phyloP scores from a whole-genome alignment of 2,113 vertebrate genomes.

The Xiphias gladius region DNA sequence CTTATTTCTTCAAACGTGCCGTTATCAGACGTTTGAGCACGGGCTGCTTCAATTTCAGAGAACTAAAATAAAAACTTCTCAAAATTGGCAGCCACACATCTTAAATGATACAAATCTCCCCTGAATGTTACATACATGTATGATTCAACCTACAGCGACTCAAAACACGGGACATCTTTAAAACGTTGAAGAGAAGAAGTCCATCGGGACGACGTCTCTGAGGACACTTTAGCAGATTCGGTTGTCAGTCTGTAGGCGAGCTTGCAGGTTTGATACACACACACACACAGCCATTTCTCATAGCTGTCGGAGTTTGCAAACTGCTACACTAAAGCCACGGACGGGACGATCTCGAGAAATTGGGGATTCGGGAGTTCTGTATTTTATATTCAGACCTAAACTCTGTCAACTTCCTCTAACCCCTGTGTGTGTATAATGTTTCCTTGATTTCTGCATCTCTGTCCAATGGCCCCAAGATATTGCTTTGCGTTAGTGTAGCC shows the following conservation, averaged over 20 bases:
- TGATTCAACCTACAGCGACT: neutral
- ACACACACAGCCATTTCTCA: neutral
- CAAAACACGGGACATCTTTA: neutral
- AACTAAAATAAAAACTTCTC: too few relatives aligned
- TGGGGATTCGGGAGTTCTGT: neutral
- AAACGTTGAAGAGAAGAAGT: neutral
- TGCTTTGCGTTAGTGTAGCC: neutral
- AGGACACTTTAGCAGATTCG: neutral
- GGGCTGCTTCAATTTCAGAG: too few relatives aligned
- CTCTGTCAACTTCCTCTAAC: constrained; percentile 32
- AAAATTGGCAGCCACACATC: too few relatives aligned
- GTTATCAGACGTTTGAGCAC: too few relatives aligned
- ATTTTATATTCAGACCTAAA: constrained; percentile 36
- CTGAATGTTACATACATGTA: neutral
- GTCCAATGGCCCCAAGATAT: neutral
- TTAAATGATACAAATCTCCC: too few relatives aligned
- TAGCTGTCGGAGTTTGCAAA: too few relatives aligned
- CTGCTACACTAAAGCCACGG: neutral
- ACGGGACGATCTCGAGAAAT: constrained; percentile 3
- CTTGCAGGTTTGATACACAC: neutral
- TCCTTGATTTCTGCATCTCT: constrained; percentile 10
- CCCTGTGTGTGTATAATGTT: constrained; percentile 14
- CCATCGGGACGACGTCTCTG: neutral
- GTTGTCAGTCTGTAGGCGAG: neutral
- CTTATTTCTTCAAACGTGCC: too few relatives aligned